A percentile compares a stretch with the other conserved stretches of the same genome.
Conservation (phyloP, 2,113 vertebrate species). For the Struthio camelus region DNA sequence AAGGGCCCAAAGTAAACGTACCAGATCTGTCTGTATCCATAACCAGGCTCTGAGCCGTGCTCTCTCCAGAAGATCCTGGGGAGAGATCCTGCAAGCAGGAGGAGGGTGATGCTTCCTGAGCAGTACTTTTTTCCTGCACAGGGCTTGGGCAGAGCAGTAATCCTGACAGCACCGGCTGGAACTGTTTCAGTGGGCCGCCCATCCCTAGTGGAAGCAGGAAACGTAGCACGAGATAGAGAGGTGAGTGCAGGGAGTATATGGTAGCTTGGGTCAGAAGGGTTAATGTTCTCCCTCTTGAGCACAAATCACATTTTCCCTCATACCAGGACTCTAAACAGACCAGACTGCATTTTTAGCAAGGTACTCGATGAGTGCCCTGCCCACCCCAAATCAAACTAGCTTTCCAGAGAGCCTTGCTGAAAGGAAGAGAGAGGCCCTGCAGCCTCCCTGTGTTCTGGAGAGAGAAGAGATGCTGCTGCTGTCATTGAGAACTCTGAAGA, state of each 20-base stretch:
- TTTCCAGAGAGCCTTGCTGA: not conserved
- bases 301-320: not conserved
- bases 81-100: not conserved
- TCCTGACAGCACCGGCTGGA: not conserved
- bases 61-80: not conserved
- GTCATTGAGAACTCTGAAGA: not conserved
- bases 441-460: not conserved
- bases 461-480: not conserved
- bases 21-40: not conserved
- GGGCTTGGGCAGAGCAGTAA: not conserved
- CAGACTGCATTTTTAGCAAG: not conserved
- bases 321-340: not conserved
- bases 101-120: not conserved
- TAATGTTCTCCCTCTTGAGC: not conserved
- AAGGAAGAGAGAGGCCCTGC: not conserved
- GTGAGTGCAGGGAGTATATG: not conserved
- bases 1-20: not conserved
- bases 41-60: not conserved
- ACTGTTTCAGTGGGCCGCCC: not conserved
- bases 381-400: not conserved
- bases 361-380: not conserved
- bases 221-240: not conserved
- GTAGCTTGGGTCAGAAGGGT: not conserved
- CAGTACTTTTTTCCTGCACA: not conserved
- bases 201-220: not conserved